Base-by-base conservation (phyloP, 2,113 vertebrate species). In the Thamnaconus septentrionalis region DNA sequence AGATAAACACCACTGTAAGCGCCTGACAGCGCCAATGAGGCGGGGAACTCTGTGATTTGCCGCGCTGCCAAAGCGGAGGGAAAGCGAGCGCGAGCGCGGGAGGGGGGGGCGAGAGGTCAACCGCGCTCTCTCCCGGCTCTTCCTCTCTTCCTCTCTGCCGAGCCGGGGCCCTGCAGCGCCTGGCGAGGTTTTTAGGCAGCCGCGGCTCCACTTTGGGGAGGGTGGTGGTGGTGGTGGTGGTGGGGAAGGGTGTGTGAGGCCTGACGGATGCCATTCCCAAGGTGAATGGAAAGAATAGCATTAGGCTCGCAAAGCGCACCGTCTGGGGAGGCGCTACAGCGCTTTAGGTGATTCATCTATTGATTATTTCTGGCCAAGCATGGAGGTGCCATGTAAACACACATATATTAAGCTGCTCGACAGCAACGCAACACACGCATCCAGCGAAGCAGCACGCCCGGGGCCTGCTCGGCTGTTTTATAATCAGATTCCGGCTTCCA, bases 331-430 rank as follows among this genome's bases (percentile, higher is more conserved):
- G 60, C 18, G 64, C 65, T 76, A 39, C 78, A 80, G 69, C 11
- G 86, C 88, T 88, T 69, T 83, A 73, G 85, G 85, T 87, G 85
- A 88, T 88, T 88, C 88, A 87, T 79, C 73, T 86, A 88, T 90
- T 72, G 88, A 87, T 87, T 86, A 76, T 86, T 86, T 84, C 75
- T 78, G 68, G 48, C 81, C 76, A 58, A 75, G 88, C 81, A 70
- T 75, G 58, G 78, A 79, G 75, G 81, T 78, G 81, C 74, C 86
- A 83, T 87, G 85, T 87, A 87, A 85, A 84, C 85, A 89, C 87
- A 89, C 85, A 86, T 83, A 83, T 83, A 86, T 88, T 87, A 88
- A 81, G 18, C 18, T 31, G 18, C 18, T 6, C 18, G 61, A 59
- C 69, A 69, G 54, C 79, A 46, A 69, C 58, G 61, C 67, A 75